phyloP scores from a whole-genome alignment of 2,113 vertebrate species.

The Rhinolophus sinicus region DNA sequence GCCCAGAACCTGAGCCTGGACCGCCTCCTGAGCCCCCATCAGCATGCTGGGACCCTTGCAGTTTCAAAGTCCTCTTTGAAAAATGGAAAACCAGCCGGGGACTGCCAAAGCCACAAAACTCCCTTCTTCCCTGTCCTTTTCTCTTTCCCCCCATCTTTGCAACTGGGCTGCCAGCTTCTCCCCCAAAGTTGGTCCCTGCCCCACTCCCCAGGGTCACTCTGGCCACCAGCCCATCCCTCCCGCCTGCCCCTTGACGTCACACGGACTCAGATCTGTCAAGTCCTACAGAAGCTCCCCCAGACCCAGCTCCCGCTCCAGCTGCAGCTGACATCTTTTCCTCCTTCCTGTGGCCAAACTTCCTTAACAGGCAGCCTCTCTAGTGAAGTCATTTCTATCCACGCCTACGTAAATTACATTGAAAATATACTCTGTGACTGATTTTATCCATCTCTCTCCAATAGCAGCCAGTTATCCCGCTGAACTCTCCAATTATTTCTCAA shows the following conservation, averaged over 20 bases:
- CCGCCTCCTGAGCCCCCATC: neutral
- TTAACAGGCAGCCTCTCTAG: rapidly evolving
- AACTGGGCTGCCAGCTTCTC: rapidly evolving
- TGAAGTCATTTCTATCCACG: rapidly evolving
- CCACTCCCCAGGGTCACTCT: rapidly evolving
- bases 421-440: neutral
- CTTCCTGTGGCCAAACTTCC: neutral
- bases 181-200: neutral
- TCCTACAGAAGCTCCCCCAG: rapidly evolving
- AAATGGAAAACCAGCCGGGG: neutral
- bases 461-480: neutral
- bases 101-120: neutral
- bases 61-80: neutral
- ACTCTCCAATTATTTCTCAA: neutral
- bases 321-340: too few relatives aligned
- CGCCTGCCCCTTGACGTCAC: too few relatives aligned
- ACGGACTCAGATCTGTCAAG: too few relatives aligned
- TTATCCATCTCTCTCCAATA: rapidly evolving
- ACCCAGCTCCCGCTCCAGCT: rapidly evolving
- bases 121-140: rapidly evolving
- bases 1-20: neutral
- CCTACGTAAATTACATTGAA: neutral
- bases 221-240: neutral
- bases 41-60: neutral
- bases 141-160: too few relatives aligned